Evolutionary conservation across 2,888 invertebrate species (phyloP).

Genomic region (Phalera bucephala): DNA sequence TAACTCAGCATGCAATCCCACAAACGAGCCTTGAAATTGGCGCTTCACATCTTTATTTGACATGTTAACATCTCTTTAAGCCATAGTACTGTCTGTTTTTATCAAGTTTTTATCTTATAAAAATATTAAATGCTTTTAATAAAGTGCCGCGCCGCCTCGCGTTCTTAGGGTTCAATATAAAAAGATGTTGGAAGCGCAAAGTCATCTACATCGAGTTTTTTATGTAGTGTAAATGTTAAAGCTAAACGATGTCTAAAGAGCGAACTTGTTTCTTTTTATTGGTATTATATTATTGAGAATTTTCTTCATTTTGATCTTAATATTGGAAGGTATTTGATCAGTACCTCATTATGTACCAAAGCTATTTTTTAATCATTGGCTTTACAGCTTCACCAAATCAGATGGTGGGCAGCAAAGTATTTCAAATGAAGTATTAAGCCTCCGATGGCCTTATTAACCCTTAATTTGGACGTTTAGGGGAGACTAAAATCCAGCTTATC

Average conservation of each 20-base stretch:
- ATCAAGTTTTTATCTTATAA: conserved; percentile 47
- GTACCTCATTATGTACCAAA: too few species aligned
- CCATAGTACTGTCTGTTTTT: conserved; percentile 16
- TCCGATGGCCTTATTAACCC: too few species aligned
- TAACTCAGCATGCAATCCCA: conserved; percentile 42
- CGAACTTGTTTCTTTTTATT: not conserved
- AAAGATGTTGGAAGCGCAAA: conserved; percentile 6
- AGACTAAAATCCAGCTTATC: too few species aligned
- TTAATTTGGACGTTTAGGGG: too few species aligned
- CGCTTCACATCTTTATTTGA: conserved; percentile 49
- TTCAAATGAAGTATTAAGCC: too few species aligned
- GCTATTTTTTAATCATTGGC: too few species aligned
- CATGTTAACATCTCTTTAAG: conserved; percentile 54
- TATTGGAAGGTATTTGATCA: too few species aligned
- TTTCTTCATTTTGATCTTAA: not conserved
- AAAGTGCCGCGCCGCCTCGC: conserved; percentile 47
- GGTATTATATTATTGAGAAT: not conserved
- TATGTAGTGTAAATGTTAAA: not conserved
- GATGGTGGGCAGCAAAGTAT: too few species aligned
- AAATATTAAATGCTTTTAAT: conserved; percentile 53
- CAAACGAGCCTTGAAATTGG: conserved; percentile 51
- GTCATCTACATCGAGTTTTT: conserved; percentile 11
- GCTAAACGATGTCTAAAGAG: not conserved
- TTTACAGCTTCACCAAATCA: too few species aligned
- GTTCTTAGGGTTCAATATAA: conserved; percentile 23